These are phyloP conservation scores for Protobothrops mucrosquamatus DNA, from an alignment of 2,113 vertebrate genomes.

Conservation along the genomic window DNA sequence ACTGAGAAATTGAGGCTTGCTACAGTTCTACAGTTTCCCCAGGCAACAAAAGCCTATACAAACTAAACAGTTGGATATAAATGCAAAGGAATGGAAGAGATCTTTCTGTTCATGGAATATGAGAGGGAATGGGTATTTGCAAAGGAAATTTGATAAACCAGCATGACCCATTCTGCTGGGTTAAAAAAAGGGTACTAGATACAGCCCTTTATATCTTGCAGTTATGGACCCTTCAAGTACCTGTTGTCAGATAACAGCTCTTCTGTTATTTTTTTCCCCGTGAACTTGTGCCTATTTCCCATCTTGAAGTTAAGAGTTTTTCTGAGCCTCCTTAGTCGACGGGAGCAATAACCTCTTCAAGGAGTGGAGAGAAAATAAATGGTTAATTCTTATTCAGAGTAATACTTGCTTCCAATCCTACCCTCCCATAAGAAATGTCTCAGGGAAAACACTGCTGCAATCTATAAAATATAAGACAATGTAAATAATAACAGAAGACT, in stretches of 20 bases:
- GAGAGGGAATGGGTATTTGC: background rate
- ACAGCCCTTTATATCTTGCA: background rate
- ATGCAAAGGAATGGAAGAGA: background rate
- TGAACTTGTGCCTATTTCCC: slow-evolving; percentile 96
- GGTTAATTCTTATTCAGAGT: slow-evolving; percentile 11
- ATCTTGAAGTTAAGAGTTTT: slow-evolving; percentile 97
- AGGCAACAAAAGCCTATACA: background rate
- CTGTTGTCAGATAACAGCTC: slow-evolving; percentile 93
- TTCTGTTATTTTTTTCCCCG: slow-evolving; percentile 91
- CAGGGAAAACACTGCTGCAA: background rate
- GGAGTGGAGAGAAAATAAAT: background rate
- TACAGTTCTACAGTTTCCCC: background rate
- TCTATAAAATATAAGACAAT: background rate
- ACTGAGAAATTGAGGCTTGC: background rate
- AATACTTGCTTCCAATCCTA: background rate
- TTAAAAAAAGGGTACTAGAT: background rate
- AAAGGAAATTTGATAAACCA: background rate
- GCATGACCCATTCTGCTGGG: background rate
- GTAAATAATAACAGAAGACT: background rate
- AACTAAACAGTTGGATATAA: background rate
- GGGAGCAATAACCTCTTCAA: slow-evolving; percentile 92
- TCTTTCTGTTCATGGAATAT: background rate
- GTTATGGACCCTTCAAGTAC: slow-evolving; percentile 55
- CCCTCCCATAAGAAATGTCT: background rate
- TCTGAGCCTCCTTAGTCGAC: slow-evolving; percentile 88